Base-by-base conservation (phyloP, 2,888 invertebrate genomes). In the Drosophila rellima region DNA sequence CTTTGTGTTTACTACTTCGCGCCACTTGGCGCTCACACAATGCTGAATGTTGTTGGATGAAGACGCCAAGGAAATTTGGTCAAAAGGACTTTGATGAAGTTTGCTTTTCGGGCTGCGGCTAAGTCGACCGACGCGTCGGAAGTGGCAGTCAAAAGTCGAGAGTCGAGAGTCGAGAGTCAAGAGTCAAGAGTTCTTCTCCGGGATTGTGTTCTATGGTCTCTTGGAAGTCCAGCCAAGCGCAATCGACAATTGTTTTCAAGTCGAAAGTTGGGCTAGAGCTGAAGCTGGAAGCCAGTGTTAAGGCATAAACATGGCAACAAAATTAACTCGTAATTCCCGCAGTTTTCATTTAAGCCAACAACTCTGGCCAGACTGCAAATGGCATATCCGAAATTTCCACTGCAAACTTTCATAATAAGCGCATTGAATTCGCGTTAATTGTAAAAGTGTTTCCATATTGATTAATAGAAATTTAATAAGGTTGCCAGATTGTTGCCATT, bases 391-490 rank as follows among this genome's bases (percentile, higher is more conserved):
- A 42, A 48, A 51, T 40, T 47, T 54, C 8, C 47, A 17, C 42
- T 59, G 17, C n/a, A 37, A 81, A 85, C 61, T 84, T 84, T 78
- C 45, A 29, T 83, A 86, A 77, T 68, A 66, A 66, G 72, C 64
- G 40, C 66, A 82, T 85, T 84, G 63, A 68, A 74, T 57, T 68
- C 47, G 11, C 70, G 70, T 81, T 79, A 65, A 77, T 45, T 52
- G 37, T n/a, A 39, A 55, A 39, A 54, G 15, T 52, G 37, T 20
- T 17, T 35, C 18, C 29, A 31, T 44, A 50, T 61, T 80, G 73
- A 88, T 80, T 79, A 74, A 86, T 72, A 56, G 57, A 54, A 61
- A 61, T 74, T 86, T 88, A 83, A 83, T 88, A 74, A 70, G 47
- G 44, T 60, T 51, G 54, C 63, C 67, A 54, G 52, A 52, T n/a